Percentiles rank a stretch among this genome's conserved stretches.
These are phyloP conservation scores for Monopis laevigella DNA, from an alignment of 2,888 invertebrate species.

Conservation along the genomic window DNA sequence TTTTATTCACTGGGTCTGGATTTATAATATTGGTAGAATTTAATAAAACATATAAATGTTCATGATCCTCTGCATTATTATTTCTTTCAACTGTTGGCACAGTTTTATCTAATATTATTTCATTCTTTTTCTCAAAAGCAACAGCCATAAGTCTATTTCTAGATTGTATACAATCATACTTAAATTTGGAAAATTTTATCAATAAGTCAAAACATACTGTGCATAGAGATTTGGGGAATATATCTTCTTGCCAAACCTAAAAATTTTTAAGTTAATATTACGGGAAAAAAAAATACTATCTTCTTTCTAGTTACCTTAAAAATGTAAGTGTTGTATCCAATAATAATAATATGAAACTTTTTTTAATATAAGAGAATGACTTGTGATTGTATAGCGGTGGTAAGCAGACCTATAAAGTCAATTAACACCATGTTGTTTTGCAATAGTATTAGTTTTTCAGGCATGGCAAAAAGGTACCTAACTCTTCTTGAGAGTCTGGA, in stretches of 20 bases:
- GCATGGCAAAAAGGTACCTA: too few species aligned
- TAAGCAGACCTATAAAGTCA: too few species aligned
- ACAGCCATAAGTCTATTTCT: too few species aligned
- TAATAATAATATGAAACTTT: too few species aligned
- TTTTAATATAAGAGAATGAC: too few species aligned
- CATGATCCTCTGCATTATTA: not conserved
- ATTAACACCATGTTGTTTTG: too few species aligned
- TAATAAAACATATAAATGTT: not conserved
- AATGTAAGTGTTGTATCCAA: not conserved
- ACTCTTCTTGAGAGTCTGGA: too few species aligned
- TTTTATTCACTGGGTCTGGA: not conserved
- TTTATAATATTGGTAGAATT: not conserved
- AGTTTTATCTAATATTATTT: too few species aligned
- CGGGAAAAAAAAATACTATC: not conserved
- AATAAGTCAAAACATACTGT: conserved; percentile 39
- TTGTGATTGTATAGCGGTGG: too few species aligned
- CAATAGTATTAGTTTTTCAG: too few species aligned
- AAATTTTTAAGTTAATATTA: too few species aligned
- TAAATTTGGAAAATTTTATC: conserved; percentile 40
- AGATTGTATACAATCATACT: conserved; percentile 44
- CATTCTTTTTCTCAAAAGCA: too few species aligned
- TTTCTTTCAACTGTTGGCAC: not conserved
- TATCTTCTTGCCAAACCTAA: conserved; percentile 34
- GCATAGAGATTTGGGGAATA: conserved; percentile 46
- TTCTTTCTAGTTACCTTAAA: not conserved